Evolutionary conservation across 2,888 invertebrate species (phyloP), one percentile per base, ranked within the genome.

Genomic region (Margaritifera margaritifera): DNA sequence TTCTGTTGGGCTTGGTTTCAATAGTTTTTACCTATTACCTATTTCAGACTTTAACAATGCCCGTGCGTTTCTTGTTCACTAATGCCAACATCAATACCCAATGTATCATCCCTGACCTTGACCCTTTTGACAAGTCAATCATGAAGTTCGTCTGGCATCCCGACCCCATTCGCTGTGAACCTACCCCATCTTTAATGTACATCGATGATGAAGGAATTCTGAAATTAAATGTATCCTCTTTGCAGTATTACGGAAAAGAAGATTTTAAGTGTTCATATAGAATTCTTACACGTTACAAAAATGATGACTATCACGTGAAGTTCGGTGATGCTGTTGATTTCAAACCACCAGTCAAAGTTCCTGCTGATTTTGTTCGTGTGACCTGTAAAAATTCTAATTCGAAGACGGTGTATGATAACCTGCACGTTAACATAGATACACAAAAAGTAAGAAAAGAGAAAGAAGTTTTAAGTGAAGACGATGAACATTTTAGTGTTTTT

Each of bases 91-190:
- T 74, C 1, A 59, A 77, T 62, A 72, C 61, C 25, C 61, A 73
- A 20, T 80, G 80, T 27, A 71, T 79, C 8, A 74, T 80, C 52
- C 80, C 80, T 2, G 70, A 80, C 31, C 62, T 76, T 18, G 73
- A 80, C 62, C 80, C 80, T 6, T 80, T 73, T 60, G 80, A 80
- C 59, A 66, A 66, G 27, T 76, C 78, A 15, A 74, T 80, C 2
- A 74, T 76, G 71, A 69, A 80, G 50, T 80, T 76, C 62, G 75
- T 79, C 15, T 78, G 75, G 75, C 71, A 72, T 55, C 80, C 78
- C 20, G 73, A 75, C 31, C 78, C 78, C 2, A 73, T 80, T 11
- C 68, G 64, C 6, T 80, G 80, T 64, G 72, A 71, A 18, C 71
- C 72, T 11, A 68, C 59, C 18, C 74, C 77, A 15, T 73, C 72